These are phyloP conservation scores for Montipora efflorescens DNA, from an alignment of 64 coral and sea anemone species.

Conservation along the genomic window DNA sequence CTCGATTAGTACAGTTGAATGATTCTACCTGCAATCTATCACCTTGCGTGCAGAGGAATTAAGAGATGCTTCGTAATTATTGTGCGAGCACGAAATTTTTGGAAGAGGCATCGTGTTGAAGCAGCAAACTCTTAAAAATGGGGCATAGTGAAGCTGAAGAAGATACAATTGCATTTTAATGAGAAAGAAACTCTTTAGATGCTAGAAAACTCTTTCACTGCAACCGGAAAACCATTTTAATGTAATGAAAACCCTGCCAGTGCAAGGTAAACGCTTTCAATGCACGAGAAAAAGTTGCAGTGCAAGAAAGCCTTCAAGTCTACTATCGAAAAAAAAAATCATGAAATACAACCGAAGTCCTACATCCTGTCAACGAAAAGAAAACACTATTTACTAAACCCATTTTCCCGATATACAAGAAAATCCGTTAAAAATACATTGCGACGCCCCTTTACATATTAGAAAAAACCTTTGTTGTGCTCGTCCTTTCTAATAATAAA, in stretches of 20 bases:
- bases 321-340: background rate
- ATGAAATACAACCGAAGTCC: background rate
- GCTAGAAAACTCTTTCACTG: background rate
- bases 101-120: background rate
- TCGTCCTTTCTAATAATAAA: background rate
- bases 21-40: background rate
- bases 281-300: background rate
- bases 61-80: constrained; percentile 35
- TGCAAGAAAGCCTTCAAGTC: no score
- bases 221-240: background rate
- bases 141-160: no score
- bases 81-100: constrained; percentile 18
- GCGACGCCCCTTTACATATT: no score
- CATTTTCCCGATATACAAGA: no score
- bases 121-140: background rate
- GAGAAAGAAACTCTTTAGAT: background rate
- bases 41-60: constrained; percentile 9
- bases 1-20: background rate
- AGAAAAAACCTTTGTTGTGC: no score
- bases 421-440: no score
- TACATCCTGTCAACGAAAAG: no score
- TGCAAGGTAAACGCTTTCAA: background rate
- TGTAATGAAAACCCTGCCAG: background rate
- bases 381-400: background rate
- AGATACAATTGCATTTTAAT: background rate